Conservation (phyloP, 2,888 invertebrate genomes). For the Strigamia maritima region DNA sequence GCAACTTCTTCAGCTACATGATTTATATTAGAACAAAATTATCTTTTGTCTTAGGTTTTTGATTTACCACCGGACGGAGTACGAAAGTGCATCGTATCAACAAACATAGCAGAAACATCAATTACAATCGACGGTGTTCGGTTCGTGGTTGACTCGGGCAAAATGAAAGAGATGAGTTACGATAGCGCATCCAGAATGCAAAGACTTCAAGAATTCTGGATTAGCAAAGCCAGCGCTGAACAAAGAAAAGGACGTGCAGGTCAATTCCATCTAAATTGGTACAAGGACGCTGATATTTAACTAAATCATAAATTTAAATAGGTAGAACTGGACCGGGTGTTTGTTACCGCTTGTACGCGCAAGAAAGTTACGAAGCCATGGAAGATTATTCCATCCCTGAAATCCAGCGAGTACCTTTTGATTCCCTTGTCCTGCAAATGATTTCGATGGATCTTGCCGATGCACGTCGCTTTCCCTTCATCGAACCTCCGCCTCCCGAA, state of each 20-base stretch:
- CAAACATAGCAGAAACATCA: constrained; percentile 98
- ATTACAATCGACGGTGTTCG: constrained; percentile 97
- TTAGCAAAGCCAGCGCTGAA: constrained; percentile 95
- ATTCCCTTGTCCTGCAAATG: constrained; percentile 87
- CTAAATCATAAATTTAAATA: constrained; percentile 41
- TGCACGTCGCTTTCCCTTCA: constrained; percentile 86
- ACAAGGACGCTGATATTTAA: too few species aligned
- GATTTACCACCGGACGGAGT: constrained; percentile 91
- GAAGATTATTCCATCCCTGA: constrained; percentile 87
- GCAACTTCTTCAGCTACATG: too few species aligned
- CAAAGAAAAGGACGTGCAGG: constrained; percentile 90
- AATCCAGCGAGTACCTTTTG: constrained; percentile 88
- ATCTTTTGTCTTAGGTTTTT: constrained; percentile 64
- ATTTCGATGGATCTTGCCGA: constrained; percentile 88
- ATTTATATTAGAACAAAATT: too few species aligned
- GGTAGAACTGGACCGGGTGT: constrained; percentile 78
- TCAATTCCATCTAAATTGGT: constrained; percentile 42
- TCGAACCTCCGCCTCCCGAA: constrained; percentile 83
- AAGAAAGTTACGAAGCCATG: constrained; percentile 73
- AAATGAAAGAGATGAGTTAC: constrained; percentile 96
- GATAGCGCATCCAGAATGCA: constrained; percentile 88
- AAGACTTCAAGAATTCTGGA: constrained; percentile 87
- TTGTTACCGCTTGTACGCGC: constrained; percentile 84
- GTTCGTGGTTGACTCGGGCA: constrained; percentile 96
- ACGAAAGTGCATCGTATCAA: constrained; percentile 93